Conservation (phyloP, 2,797 vertebrate species). For the Podargus strigoides region DNA sequence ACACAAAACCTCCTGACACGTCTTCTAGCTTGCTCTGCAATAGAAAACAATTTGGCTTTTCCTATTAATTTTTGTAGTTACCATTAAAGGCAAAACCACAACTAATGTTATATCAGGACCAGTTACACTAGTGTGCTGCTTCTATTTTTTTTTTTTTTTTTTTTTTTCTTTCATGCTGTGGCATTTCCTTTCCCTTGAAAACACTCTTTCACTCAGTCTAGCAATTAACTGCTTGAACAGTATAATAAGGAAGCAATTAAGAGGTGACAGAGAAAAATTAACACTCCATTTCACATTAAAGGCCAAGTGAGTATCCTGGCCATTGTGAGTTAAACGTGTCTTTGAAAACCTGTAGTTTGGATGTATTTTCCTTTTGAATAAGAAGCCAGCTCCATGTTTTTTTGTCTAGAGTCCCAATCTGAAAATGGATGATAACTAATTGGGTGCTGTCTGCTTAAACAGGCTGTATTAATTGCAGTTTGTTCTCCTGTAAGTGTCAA, state of each 20-base stretch:
- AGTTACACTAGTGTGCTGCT: constrained; percentile 72
- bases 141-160: constrained; percentile 63
- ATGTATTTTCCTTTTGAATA: constrained; percentile 79
- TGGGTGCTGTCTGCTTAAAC: constrained; percentile 78
- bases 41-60: constrained; percentile 68
- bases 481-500: constrained; percentile 77
- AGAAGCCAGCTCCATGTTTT: constrained; percentile 73
- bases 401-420: constrained; percentile 75
- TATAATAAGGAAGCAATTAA: constrained; percentile 86
- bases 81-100: constrained; percentile 70
- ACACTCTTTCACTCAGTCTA: constrained; percentile 81
- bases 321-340: constrained; percentile 80
- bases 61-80: constrained; percentile 72
- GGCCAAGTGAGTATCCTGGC: constrained; percentile 81
- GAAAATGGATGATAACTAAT: constrained; percentile 82
- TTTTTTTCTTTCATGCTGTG: constrained; percentile 78
- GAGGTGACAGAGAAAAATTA: constrained; percentile 85
- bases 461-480: constrained; percentile 80
- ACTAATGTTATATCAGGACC: constrained; percentile 72
- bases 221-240: constrained; percentile 86
- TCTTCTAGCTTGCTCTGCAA: constrained; percentile 7
- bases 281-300: constrained; percentile 85
- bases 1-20: neutral
- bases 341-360: constrained; percentile 81
- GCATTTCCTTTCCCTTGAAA: constrained; percentile 82